Conservation (phyloP, 2,888 invertebrate species). For the Arrhopalites spinosus region DNA sequence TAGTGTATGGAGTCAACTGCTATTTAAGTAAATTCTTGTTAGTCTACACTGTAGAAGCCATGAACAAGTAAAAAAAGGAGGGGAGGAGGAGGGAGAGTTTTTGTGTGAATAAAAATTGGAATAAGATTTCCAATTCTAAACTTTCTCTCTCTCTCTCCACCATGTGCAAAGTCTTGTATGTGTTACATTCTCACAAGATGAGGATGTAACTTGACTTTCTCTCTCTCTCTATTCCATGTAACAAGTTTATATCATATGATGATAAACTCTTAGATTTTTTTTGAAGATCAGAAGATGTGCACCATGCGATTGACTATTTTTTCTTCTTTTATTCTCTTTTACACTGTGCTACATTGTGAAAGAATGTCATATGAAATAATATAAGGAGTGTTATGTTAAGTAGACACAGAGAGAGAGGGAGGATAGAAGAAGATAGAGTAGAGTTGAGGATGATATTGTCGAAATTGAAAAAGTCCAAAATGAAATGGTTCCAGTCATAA, state of each 20-base stretch:
- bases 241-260: constrained; percentile 8
- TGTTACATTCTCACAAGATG: too few relatives aligned
- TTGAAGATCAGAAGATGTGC: background rate
- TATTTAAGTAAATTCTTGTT: background rate
- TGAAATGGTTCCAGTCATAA: constrained; percentile 47
- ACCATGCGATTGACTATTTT: constrained; percentile 8
- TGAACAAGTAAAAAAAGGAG: too few relatives aligned
- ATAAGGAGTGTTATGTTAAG: constrained; percentile 24
- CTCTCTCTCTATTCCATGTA: background rate
- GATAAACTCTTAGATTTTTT: background rate
- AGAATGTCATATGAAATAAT: background rate
- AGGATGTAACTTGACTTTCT: background rate
- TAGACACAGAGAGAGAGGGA: constrained; percentile 9
- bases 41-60: background rate
- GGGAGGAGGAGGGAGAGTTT: too few relatives aligned
- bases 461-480: constrained; percentile 50
- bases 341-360: background rate
- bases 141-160: background rate
- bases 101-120: constrained; percentile 1
- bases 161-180: too few relatives aligned
- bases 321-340: background rate
- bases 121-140: background rate
- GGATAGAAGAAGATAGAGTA: background rate
- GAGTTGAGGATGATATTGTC: constrained; percentile 39
- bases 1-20: background rate